A percentile compares a stretch with the other conserved stretches of the same genome.
Conservation (phyloP, 1,140 invertebrate genomes). For the Drosophila pachea region DNA sequence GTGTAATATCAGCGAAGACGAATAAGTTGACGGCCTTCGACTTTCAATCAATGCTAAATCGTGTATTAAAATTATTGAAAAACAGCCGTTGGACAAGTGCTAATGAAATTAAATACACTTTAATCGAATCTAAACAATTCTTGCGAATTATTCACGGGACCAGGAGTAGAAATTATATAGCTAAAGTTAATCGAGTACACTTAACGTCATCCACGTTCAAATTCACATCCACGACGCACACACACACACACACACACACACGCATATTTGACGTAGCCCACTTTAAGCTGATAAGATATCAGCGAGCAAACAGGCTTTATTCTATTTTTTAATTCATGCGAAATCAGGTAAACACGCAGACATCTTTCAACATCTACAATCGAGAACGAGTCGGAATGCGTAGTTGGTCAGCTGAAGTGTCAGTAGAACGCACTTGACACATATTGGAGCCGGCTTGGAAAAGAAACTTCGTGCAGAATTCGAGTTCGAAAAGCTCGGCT, state of each 20-base stretch:
- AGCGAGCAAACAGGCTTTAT: slow-evolving; percentile 10
- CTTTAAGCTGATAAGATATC: slow-evolving; percentile 40
- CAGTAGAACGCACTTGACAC: slow-evolving; percentile 63
- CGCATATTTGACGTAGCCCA: background rate
- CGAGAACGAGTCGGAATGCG: slow-evolving; percentile 27
- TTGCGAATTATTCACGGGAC: background rate
- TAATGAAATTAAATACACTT: slow-evolving; percentile 1
- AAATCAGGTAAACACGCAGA: slow-evolving; percentile 4
- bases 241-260: background rate
- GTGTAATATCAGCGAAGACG: slow-evolving; percentile 37
- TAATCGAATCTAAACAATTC: background rate
- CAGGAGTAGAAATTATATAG: background rate
- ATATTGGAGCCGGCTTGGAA: slow-evolving; percentile 44
- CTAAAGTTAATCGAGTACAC: background rate
- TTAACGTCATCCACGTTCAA: slow-evolving; percentile 10
- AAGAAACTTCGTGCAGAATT: slow-evolving; percentile 37
- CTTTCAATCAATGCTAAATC: background rate
- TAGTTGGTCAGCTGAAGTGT: slow-evolving; percentile 21
- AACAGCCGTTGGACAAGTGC: background rate
- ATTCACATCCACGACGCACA: background rate
- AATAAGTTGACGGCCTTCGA: background rate
- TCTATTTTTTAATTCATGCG: slow-evolving; percentile 4
- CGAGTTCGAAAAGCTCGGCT: slow-evolving; percentile 34
- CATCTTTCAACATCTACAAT: slow-evolving; percentile 22
- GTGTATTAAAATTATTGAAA: background rate